Percentiles rank a stretch among this genome's conserved stretches.
phyloP scores from a whole-genome alignment of 2,797 vertebrate genomes.

The Micromesistius poutassou region DNA sequence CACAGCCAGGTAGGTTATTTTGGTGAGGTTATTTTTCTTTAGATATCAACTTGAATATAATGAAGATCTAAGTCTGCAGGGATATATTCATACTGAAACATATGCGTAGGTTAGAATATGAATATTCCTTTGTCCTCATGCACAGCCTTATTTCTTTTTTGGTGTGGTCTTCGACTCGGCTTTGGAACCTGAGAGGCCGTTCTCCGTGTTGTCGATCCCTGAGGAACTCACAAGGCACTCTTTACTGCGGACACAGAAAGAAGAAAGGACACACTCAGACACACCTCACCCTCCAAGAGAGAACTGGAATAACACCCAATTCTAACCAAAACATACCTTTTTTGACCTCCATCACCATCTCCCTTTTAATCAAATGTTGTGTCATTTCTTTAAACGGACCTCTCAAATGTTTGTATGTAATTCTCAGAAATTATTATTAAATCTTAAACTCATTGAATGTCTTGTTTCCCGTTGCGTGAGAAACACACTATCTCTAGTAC shows the following conservation, averaged over 20 bases:
- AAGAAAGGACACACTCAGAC: conserved; percentile 14
- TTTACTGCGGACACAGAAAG: conserved; percentile 73
- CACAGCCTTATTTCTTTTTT: conserved; percentile 82
- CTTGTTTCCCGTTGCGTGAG: not conserved
- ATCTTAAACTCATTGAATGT: not conserved
- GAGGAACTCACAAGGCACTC: conserved; percentile 96
- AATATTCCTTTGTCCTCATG: conserved; percentile 51
- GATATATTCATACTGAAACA: conserved; percentile 56
- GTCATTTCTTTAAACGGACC: not conserved
- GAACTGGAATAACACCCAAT: too few species aligned
- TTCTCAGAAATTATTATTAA: not conserved
- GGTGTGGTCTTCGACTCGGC: conserved; percentile 83
- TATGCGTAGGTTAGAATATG: conserved; percentile 55
- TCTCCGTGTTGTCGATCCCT: conserved; percentile 95
- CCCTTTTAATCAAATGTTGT: too few species aligned
- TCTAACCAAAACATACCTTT: too few species aligned
- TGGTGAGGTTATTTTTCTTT: conserved; percentile 2
- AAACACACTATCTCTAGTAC: too few species aligned
- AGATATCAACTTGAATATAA: conserved; percentile 36
- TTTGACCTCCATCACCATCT: too few species aligned
- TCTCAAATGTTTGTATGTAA: not conserved
- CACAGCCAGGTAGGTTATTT: conserved; percentile 45
- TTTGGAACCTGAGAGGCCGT: conserved; percentile 90
- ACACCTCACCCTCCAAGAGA: too few species aligned
- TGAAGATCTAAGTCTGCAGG: conserved; percentile 48